Evolutionary conservation across 2,888 invertebrate genomes (phyloP).

Genomic region (Mimumesa dahlbomi): DNA sequence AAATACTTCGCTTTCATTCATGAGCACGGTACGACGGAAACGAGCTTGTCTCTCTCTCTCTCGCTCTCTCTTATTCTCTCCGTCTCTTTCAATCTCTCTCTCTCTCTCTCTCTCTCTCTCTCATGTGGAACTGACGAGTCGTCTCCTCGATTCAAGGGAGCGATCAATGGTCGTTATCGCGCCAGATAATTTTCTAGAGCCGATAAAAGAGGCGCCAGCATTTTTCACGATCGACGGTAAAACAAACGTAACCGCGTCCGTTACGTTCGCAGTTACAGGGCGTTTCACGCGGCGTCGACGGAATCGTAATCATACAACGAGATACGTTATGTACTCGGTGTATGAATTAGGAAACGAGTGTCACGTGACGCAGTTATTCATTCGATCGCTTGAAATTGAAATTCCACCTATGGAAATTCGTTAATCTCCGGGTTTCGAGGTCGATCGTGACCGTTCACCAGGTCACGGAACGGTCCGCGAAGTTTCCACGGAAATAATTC

Average conservation of each 20-base stretch:
- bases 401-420: not conserved
- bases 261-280: slow-evolving; percentile 31
- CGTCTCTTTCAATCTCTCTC: slow-evolving; percentile 21
- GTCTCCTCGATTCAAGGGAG: slow-evolving; percentile 54
- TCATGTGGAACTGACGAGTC: slow-evolving; percentile 27
- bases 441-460: no score
- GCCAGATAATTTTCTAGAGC: slow-evolving; percentile 54
- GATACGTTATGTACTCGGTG: no score
- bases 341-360: no score
- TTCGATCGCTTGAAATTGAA: not conserved
- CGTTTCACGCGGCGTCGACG: slow-evolving; percentile 18
- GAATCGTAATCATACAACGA: not conserved
- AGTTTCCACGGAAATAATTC: no score
- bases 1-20: slow-evolving; percentile 66
- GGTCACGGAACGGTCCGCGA: no score
- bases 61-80: slow-evolving; percentile 24
- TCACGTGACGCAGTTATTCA: not conserved
- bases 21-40: slow-evolving; percentile 55
- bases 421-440: not conserved
- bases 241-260: slow-evolving; percentile 41
- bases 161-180: slow-evolving; percentile 61
- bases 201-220: slow-evolving; percentile 55
- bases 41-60: slow-evolving; percentile 28
- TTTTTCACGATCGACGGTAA: slow-evolving; percentile 53
- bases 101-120: slow-evolving; percentile 20